Conservation (phyloP, 2,797 vertebrate genomes). For the Protonibea diacanthus region DNA sequence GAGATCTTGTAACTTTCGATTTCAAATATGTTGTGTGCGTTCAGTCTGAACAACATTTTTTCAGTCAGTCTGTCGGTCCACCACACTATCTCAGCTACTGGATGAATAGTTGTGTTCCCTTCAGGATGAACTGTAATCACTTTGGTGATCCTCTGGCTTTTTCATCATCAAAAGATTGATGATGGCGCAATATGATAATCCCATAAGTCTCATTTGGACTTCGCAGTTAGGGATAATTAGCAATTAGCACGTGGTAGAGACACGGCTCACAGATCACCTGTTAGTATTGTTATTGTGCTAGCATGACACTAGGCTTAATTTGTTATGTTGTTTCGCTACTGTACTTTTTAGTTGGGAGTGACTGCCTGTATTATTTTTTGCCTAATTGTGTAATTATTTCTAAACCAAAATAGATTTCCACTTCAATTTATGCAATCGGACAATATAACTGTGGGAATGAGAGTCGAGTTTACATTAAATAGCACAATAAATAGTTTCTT, state of each 20-base stretch:
- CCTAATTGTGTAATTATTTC: slow-evolving; percentile 30
- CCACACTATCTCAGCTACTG: background rate
- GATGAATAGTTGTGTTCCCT: background rate
- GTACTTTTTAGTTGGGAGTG: slow-evolving; percentile 3
- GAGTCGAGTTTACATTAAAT: background rate
- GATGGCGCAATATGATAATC: background rate
- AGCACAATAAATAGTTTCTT: slow-evolving; percentile 12
- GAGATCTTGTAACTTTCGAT: background rate
- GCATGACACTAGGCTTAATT: background rate
- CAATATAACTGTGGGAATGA: slow-evolving; percentile 2
- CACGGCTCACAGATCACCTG: too few relatives aligned
- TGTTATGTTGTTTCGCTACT: slow-evolving; percentile 1
- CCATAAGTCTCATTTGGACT: background rate
- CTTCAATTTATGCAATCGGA: background rate
- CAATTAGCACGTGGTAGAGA: background rate
- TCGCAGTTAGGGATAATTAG: background rate
- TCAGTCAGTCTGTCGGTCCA: background rate
- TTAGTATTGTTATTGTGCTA: slow-evolving; percentile 1
- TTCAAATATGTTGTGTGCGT: background rate
- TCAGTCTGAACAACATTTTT: background rate
- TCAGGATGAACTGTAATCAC: background rate
- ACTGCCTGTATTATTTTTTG: slow-evolving; percentile 28
- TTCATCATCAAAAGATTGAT: too few relatives aligned
- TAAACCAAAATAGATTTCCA: slow-evolving; percentile 9
- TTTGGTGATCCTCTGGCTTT: background rate